A percentile compares a stretch with the other conserved stretches of the same genome.
These are phyloP conservation scores for Sinosuthora webbiana DNA, from an alignment of 2,113 vertebrate genomes.

Conservation along the genomic window DNA sequence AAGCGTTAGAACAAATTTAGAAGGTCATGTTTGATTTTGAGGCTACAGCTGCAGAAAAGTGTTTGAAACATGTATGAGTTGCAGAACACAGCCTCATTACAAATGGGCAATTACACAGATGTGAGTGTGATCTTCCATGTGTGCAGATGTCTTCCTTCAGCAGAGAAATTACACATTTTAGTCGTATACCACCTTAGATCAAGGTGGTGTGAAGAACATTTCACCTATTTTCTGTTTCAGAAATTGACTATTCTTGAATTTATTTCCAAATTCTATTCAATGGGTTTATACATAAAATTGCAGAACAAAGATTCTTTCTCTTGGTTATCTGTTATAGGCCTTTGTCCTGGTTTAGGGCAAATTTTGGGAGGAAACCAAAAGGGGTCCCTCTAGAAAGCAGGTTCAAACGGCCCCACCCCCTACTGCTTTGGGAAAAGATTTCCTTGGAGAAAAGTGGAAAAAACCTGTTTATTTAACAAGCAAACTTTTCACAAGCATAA, in stretches of 20 bases:
- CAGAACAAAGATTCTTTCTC: not conserved
- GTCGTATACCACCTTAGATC: not conserved
- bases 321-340: not conserved
- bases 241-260: not conserved
- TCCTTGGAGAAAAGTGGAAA: not conserved
- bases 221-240: not conserved
- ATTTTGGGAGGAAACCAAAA: not conserved
- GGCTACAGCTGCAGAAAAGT: not conserved
- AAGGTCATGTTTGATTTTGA: not conserved
- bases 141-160: not conserved
- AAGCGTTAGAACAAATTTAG: conserved; percentile 1
- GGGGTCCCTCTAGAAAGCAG: not conserved
- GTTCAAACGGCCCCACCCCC: not conserved
- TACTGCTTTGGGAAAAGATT: not conserved
- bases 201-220: not conserved
- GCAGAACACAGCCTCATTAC: not conserved
- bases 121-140: not conserved
- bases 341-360: not conserved
- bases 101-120: not conserved
- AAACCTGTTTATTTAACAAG: not conserved
- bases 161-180: not conserved
- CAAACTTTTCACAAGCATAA: not conserved
- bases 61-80: not conserved
- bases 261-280: not conserved
- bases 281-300: not conserved